Percentiles rank a stretch among this genome's conserved stretches.
Conservation (phyloP, 2,797 vertebrate genomes). For the Cyprinodon diabolis region DNA sequence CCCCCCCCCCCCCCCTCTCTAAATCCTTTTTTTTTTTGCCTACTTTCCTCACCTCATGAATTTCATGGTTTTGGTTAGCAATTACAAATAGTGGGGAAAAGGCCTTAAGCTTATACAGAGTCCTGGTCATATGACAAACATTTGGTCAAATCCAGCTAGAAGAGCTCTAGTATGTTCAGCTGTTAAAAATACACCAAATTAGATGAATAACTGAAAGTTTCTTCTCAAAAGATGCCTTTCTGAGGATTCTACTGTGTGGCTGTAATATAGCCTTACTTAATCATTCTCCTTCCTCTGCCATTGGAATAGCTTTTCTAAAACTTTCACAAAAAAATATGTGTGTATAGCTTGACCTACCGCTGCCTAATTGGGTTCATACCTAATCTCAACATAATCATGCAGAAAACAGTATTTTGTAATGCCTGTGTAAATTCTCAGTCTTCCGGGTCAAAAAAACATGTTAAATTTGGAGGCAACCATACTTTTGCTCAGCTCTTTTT, state of each 20-base stretch:
- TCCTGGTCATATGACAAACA: constrained; percentile 34
- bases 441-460: no score
- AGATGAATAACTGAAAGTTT: background rate
- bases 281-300: background rate
- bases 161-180: background rate
- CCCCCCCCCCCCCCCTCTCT: constrained; percentile 6
- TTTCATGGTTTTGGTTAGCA: constrained; percentile 9
- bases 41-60: constrained; percentile 8
- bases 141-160: constrained; percentile 11
- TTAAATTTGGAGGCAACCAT: no score
- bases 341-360: background rate
- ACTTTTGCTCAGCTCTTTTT: no score
- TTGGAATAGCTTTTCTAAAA: background rate
- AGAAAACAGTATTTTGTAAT: no score
- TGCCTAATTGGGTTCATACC: background rate
- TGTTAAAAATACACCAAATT: background rate
- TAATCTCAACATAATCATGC: no score
- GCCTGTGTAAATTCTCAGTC: no score
- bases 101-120: constrained; percentile 8
- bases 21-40: constrained; percentile 2
- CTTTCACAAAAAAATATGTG: background rate
- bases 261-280: no score
- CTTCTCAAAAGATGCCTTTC: background rate
- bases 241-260: background rate
- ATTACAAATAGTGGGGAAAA: constrained; percentile 20